Evolutionary conservation across 2,797 vertebrate genomes (phyloP).

Genomic region (Pseudochromis fuscus): DNA sequence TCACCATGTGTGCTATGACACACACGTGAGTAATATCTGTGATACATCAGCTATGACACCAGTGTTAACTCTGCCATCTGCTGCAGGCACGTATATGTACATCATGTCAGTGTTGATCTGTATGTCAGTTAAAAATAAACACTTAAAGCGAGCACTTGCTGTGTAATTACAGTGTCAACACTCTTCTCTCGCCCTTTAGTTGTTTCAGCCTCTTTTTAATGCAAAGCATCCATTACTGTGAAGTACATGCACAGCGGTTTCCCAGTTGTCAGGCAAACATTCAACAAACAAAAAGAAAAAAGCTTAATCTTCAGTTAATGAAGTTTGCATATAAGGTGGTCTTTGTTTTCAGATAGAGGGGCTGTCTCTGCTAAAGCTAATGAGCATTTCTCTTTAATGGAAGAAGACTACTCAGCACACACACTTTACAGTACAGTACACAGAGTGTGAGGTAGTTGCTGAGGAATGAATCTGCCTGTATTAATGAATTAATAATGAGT

Average conservation of each 20-base stretch:
- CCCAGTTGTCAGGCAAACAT: constrained; percentile 10
- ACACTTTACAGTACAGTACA: no score
- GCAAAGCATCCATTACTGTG: not conserved
- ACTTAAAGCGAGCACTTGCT: not conserved
- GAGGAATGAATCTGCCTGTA: no score
- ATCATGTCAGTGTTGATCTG: not conserved
- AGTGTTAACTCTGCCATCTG: constrained; percentile 41
- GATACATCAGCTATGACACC: not conserved
- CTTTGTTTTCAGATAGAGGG: not conserved
- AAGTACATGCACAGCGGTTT: not conserved
- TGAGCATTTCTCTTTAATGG: not conserved
- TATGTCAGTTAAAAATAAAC: not conserved
- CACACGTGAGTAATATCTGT: constrained; percentile 36
- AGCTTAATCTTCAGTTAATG: not conserved
- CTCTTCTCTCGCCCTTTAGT: not conserved
- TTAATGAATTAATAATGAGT: no score
- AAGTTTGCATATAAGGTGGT: not conserved
- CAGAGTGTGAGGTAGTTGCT: no score
- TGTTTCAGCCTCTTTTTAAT: not conserved
- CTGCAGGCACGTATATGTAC: constrained; percentile 6
- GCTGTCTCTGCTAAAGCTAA: not conserved
- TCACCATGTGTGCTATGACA: constrained; percentile 26
- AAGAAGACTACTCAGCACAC: not conserved
- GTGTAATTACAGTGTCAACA: not conserved
- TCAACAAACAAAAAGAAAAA: not conserved